A percentile compares a stretch with the other conserved stretches of the same genome.
Evolutionary conservation across 1,140 invertebrate species (phyloP).

Genomic region (Papilio glaucus): DNA sequence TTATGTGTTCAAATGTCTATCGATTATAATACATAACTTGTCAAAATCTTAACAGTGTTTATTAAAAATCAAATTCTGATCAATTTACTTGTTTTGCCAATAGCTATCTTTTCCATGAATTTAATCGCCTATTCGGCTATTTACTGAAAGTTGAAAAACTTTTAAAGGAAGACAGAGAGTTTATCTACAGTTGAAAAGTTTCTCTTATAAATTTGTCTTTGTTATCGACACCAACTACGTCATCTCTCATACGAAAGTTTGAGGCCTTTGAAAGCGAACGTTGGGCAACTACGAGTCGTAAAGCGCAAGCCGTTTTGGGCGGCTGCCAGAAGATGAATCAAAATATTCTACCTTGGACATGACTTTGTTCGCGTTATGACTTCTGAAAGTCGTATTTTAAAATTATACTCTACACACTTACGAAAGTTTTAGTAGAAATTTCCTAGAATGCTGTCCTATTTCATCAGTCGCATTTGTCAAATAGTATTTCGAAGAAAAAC

Average conservation of each 20-base stretch:
- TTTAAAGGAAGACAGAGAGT: not conserved
- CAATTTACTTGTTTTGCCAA: not conserved
- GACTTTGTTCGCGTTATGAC: constrained; percentile 43
- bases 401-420: constrained; percentile 24
- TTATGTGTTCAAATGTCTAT: too few species aligned
- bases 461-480: constrained; percentile 14
- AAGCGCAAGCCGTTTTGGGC: constrained; percentile 50
- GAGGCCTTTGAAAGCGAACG: constrained; percentile 33
- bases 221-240: constrained; percentile 2
- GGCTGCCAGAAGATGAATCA: constrained; percentile 58
- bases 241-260: constrained; percentile 22
- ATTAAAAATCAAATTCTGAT: not conserved
- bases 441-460: constrained; percentile 5
- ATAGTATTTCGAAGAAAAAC: constrained; percentile 14
- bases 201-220: constrained; percentile 13
- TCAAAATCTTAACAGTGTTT: too few species aligned
- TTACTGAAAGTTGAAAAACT: not conserved
- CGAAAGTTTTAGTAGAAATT: constrained; percentile 20
- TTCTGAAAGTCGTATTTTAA: constrained; percentile 33
- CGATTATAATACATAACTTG: too few species aligned
- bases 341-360: constrained; percentile 60
- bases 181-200: not conserved
- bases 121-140: not conserved
- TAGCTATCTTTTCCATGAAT: not conserved
- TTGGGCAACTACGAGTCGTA: constrained; percentile 16